These are phyloP conservation scores for Oncorhynchus clarkii DNA, from an alignment of 2,113 vertebrate genomes.

Conservation along the genomic window DNA sequence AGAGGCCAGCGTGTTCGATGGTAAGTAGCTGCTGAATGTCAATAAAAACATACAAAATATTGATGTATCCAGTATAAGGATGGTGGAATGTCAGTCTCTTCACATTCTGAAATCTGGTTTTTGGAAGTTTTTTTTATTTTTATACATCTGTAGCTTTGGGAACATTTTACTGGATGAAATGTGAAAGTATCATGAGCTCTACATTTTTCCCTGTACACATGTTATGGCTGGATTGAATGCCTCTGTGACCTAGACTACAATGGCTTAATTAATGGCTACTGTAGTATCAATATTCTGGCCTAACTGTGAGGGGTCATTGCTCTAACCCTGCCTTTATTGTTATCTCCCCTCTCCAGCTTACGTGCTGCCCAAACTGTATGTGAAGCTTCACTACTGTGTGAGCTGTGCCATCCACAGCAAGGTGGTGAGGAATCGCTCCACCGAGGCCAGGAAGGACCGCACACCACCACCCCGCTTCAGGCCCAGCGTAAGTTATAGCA, in stretches of 20 bases:
- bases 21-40: constrained; percentile 64
- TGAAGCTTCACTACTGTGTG: constrained; percentile 94
- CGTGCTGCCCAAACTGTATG: constrained; percentile 90
- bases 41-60: no score
- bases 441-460: constrained; percentile 89
- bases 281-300: background rate
- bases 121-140: no score
- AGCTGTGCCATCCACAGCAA: constrained; percentile 97
- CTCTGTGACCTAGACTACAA: no score
- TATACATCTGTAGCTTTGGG: background rate
- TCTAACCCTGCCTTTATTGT: background rate
- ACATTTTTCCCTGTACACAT: no score
- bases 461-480: constrained; percentile 92
- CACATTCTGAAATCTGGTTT: no score
- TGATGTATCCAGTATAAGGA: no score
- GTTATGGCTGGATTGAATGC: no score
- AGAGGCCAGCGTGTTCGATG: constrained; percentile 91
- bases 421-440: constrained; percentile 91
- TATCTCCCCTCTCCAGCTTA: constrained; percentile 72
- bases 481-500: constrained; percentile 75
- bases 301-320: background rate
- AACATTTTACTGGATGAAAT: no score
- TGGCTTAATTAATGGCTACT: no score
- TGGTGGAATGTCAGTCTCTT: no score
- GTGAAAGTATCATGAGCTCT: no score